Percentiles rank a stretch among this genome's conserved stretches.
Evolutionary conservation across 1,140 invertebrate species (phyloP).

Genomic region (Megathymus violae): DNA sequence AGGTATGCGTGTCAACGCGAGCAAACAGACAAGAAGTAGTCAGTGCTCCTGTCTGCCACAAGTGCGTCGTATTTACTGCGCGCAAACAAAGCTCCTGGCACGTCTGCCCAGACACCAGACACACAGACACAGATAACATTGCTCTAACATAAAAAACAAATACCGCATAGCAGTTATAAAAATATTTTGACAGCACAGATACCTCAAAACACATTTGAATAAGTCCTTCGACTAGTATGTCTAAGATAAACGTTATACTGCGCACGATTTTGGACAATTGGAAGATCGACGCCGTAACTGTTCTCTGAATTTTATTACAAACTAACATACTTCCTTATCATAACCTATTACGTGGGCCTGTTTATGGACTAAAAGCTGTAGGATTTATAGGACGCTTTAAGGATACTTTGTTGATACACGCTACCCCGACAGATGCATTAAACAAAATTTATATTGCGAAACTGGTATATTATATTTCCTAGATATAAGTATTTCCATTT

Average conservation of each 20-base stretch:
- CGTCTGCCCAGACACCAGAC: constrained; percentile 51
- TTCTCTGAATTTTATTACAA: too few species aligned
- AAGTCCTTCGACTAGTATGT: constrained; percentile 1
- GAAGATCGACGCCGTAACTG: background rate
- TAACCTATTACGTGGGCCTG: background rate
- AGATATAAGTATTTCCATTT: constrained; percentile 1
- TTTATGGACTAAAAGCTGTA: background rate
- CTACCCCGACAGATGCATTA: constrained; percentile 4
- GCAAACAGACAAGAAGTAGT: constrained; percentile 61
- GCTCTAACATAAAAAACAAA: constrained; percentile 49
- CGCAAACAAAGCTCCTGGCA: constrained; percentile 68
- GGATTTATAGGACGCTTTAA: background rate
- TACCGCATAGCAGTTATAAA: constrained; percentile 22
- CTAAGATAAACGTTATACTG: background rate
- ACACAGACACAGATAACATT: constrained; percentile 62
- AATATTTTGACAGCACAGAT: constrained; percentile 27
- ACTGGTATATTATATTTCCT: too few species aligned
- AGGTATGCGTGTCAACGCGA: constrained; percentile 72
- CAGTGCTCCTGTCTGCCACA: constrained; percentile 58
- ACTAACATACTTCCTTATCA: background rate
- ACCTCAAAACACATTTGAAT: constrained; percentile 19
- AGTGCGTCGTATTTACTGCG: constrained; percentile 70
- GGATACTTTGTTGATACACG: background rate
- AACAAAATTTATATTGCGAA: constrained; percentile 2
- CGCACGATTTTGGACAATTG: background rate